These are phyloP conservation scores for Acleris laterana DNA, from an alignment of 2,888 invertebrate species.

Conservation along the genomic window DNA sequence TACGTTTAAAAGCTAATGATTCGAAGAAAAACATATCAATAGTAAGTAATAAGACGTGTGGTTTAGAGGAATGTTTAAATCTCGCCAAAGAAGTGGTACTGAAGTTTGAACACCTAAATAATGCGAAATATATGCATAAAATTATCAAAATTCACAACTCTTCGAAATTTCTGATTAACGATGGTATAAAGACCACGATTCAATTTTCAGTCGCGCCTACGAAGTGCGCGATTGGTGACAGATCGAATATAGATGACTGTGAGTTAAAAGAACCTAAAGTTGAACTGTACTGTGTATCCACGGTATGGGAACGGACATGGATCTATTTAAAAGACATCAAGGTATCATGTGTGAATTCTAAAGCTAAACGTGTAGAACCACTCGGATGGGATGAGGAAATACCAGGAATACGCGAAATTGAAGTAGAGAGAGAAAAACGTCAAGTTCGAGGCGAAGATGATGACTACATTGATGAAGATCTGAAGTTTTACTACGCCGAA, in stretches of 20 bases:
- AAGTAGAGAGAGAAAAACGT: constrained; percentile 47
- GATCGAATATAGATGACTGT: constrained; percentile 43
- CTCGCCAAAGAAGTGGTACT: constrained; percentile 45
- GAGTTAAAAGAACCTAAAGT: constrained; percentile 43
- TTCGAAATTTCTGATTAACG: constrained; percentile 72
- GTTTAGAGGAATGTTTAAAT: constrained; percentile 36
- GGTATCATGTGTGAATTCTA: constrained; percentile 42
- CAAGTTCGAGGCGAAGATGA: constrained; percentile 54
- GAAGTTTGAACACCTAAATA: constrained; percentile 48
- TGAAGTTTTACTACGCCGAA: constrained; percentile 63
- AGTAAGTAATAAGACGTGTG: not conserved
- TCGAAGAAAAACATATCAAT: constrained; percentile 5
- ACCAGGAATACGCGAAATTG: constrained; percentile 28
- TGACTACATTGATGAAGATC: constrained; percentile 59
- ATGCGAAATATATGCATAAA: constrained; percentile 55
- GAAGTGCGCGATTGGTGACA: constrained; percentile 45
- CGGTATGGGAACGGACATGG: constrained; percentile 43
- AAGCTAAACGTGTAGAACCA: constrained; percentile 24
- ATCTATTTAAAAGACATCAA: constrained; percentile 41
- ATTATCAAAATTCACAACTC: constrained; percentile 65
- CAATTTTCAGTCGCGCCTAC: constrained; percentile 51
- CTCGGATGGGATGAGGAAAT: constrained; percentile 34
- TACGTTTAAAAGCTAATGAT: not conserved
- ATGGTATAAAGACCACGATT: constrained; percentile 74
- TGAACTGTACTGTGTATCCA: constrained; percentile 45